Base-by-base conservation (phyloP, 2,797 vertebrate species). In the Sparidentex hasta region DNA sequence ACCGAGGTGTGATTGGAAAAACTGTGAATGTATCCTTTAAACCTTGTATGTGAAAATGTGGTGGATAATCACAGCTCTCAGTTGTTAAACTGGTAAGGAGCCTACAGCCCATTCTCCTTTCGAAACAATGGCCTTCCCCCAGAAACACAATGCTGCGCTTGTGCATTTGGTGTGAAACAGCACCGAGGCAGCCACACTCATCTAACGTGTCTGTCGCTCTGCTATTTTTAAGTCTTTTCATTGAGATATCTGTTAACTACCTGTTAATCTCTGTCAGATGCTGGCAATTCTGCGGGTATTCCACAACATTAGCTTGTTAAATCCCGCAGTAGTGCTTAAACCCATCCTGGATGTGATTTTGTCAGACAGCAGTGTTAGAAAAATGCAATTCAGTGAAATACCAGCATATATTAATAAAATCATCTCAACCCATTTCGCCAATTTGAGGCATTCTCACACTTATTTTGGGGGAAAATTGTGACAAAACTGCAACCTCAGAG, bases 391-490 rank as follows among this genome's bases (percentile, higher is more conserved):
- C 27, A 52, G 18, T 66, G 47, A 73, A 76, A 74, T 50, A 46
- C 11, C 25, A 65, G 9, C 18, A 5, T 23, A 41, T 43, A 44
- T 48, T 13, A 52, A 75, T 50, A 57, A 47, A 25, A 59, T 29
- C 8, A 55, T 61, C 4, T 14, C 12, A 44, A 48, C 20, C 16
- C 20, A 48, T 43, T 76, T 69, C 54, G 50, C 58, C 51, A 27
- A 6, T 78, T 71, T 23, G n/a, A 71, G 1, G 38, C 48, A 47
- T 69, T 76, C 7, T 61, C 16, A 47, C 18, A 68, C 74, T 57
- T 48, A 63, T 43, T 65, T 11, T 46, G 16, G 4, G 1, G 16
- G 5, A 14, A 38, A 63, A 50, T 27, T 46, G 20, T 62, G 58
- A 68, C 43, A 66, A 63, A 80, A 51, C 29, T 57, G 3, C 33